phyloP scores from a whole-genome alignment of 2,888 invertebrate species.

The Campoletis raptor region DNA sequence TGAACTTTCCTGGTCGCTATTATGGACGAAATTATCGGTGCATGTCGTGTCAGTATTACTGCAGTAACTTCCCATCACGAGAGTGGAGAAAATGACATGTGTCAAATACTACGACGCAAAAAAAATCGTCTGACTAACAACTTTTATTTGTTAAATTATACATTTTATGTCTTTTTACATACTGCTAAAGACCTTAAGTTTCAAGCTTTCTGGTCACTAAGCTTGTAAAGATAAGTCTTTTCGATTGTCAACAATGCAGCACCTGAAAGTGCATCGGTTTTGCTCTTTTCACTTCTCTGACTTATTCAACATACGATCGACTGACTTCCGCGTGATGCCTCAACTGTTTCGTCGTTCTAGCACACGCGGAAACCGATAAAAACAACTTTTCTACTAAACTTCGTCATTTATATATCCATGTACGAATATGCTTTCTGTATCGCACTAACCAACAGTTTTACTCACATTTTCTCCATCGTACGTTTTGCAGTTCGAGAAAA shows the following conservation, averaged over 20 bases:
- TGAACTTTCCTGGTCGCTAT: conserved; percentile 6
- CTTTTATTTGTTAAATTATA: neutral
- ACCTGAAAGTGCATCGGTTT: neutral
- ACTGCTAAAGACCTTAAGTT: neutral
- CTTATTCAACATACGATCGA: conserved; percentile 70
- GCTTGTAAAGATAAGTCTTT: neutral
- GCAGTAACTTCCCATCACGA: conserved; percentile 17
- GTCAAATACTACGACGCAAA: neutral
- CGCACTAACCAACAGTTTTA: conserved; percentile 32
- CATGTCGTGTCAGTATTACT: conserved; percentile 50
- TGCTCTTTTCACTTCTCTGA: conserved; percentile 64
- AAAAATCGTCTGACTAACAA: neutral
- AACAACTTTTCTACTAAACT: conserved; percentile 70
- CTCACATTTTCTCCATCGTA: neutral
- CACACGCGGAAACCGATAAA: conserved; percentile 67
- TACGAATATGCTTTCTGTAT: neutral
- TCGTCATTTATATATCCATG: conserved; percentile 14
- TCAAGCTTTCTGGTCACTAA: neutral
- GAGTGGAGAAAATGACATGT: neutral
- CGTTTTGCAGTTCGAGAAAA: neutral
- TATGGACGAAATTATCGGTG: conserved; percentile 19
- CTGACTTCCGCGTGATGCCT: conserved; percentile 59
- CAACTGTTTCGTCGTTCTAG: conserved; percentile 31
- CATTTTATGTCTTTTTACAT: conserved; percentile 1
- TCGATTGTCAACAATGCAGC: neutral